Evolutionary conservation across 2,797 vertebrate species (phyloP).

Genomic region (Rachycentron canadum): DNA sequence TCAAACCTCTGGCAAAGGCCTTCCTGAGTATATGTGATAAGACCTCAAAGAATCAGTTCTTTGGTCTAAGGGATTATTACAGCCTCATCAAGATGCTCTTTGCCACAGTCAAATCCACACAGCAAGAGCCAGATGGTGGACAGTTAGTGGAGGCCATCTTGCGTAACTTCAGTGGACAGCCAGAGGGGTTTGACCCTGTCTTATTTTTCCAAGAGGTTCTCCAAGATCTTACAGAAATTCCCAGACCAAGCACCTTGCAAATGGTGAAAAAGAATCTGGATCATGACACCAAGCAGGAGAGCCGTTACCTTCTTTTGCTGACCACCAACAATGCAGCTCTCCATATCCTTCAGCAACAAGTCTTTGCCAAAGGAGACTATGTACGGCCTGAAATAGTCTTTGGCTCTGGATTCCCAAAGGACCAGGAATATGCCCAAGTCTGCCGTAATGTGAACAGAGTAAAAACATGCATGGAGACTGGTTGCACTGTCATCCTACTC

Average conservation of each 20-base stretch:
- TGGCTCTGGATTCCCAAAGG: slow-evolving; percentile 88
- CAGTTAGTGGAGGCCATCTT: slow-evolving; percentile 83
- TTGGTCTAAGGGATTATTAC: slow-evolving; percentile 88
- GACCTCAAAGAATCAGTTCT: slow-evolving; percentile 84
- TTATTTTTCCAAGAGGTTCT: slow-evolving; percentile 75
- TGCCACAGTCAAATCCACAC: slow-evolving; percentile 67
- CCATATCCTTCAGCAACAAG: slow-evolving; percentile 82
- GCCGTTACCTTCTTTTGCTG: slow-evolving; percentile 86
- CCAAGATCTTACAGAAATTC: slow-evolving; percentile 62
- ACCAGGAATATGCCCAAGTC: slow-evolving; percentile 88
- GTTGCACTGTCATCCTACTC: slow-evolving; percentile 85
- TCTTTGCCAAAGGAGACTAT: slow-evolving; percentile 73
- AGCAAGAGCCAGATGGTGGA: slow-evolving; percentile 67
- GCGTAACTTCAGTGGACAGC: slow-evolving; percentile 88
- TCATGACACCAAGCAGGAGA: slow-evolving; percentile 64
- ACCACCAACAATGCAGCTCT: slow-evolving; percentile 88
- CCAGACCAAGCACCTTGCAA: slow-evolving; percentile 80
- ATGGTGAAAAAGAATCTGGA: slow-evolving; percentile 85
- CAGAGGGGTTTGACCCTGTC: slow-evolving; percentile 76
- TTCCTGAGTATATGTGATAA: slow-evolving; percentile 79
- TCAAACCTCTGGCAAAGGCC: slow-evolving; percentile 81
- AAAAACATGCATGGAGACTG: slow-evolving; percentile 89
- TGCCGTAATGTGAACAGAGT: slow-evolving; percentile 87
- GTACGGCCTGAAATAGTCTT: slow-evolving; percentile 85
- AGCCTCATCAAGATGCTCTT: slow-evolving; percentile 88